Evolutionary conservation across 2,113 vertebrate genomes (phyloP).

Genomic region (Oryzias melastigma): DNA sequence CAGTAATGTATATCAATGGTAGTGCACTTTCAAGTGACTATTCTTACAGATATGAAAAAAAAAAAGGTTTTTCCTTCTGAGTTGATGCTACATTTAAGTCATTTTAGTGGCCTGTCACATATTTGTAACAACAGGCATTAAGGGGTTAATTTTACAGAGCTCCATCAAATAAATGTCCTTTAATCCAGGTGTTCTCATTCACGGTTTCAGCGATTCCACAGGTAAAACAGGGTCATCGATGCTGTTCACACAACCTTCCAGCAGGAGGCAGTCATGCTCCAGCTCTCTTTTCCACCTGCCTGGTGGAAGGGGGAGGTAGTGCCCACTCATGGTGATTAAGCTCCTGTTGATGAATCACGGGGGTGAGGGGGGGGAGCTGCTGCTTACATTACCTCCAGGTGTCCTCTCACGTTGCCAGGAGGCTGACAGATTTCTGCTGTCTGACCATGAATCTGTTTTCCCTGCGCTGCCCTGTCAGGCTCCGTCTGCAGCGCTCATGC

Average conservation of each 20-base stretch:
- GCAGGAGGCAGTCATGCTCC: conserved; percentile 51
- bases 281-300: background rate
- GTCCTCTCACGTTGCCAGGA: conserved; percentile 71
- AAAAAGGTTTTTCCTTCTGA: no score
- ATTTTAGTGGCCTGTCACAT: no score
- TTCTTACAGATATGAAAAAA: no score
- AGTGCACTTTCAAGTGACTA: no score
- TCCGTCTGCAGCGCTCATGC: conserved; percentile 29
- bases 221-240: background rate
- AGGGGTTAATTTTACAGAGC: no score
- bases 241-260: conserved; percentile 12
- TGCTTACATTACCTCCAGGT: conserved; percentile 72
- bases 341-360: conserved; percentile 67
- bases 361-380: conserved; percentile 33
- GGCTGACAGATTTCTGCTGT: conserved; percentile 60
- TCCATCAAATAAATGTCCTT: no score
- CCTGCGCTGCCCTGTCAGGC: conserved; percentile 38
- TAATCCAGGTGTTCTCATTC: no score
- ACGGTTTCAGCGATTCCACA: no score
- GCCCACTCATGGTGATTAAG: conserved; percentile 66
- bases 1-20: no score
- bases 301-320: conserved; percentile 45
- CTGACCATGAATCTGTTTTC: conserved; percentile 57
- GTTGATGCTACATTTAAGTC: no score
- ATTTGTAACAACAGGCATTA: no score